Conservation (phyloP, 2,888 invertebrate species). For the Cantharis rufa region DNA sequence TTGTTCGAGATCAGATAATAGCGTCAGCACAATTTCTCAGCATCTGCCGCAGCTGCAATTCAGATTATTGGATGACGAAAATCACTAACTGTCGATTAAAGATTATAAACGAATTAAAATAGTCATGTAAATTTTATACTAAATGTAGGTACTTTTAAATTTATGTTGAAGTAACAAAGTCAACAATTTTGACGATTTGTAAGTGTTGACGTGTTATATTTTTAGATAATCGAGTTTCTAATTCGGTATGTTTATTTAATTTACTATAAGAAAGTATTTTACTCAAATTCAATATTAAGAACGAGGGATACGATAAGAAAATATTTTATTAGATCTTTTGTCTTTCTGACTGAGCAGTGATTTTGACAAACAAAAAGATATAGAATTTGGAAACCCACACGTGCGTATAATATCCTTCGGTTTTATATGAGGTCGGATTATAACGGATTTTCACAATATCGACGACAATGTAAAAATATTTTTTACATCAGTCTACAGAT, state of each 20-base stretch:
- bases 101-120: neutral
- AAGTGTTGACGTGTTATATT: neutral
- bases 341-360: conserved; percentile 3
- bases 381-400: conserved; percentile 26
- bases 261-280: neutral
- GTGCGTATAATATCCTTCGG: conserved; percentile 32
- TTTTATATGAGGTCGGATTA: conserved; percentile 28
- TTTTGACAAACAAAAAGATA: conserved; percentile 23
- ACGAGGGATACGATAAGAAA: neutral
- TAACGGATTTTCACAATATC: conserved; percentile 22
- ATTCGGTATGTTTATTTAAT: neutral
- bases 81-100: neutral
- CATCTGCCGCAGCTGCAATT: neutral
- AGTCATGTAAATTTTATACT: neutral
- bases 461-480: conserved; percentile 13
- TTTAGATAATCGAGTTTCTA: too few species aligned
- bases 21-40: neutral
- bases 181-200: neutral
- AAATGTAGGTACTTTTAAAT: too few species aligned
- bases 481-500: neutral
- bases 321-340: conserved; percentile 25
- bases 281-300: neutral
- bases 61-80: neutral
- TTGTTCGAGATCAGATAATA: neutral
- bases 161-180: neutral